A percentile compares a stretch with the other conserved stretches of the same genome.
Conservation (phyloP, 2,888 invertebrate species). For the Pterostichus niger region DNA sequence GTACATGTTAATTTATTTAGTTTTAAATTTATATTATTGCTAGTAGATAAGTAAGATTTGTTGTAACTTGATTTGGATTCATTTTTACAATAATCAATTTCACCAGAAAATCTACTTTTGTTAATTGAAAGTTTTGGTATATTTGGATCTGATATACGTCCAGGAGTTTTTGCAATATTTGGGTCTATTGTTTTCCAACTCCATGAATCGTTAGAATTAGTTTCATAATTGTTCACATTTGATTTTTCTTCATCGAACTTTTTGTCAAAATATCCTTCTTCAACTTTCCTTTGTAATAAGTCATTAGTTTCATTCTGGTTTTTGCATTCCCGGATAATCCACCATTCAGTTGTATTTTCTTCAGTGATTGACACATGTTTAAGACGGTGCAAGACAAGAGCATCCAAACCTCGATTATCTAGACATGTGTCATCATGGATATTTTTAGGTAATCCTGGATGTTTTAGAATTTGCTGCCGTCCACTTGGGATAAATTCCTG, state of each 20-base stretch:
- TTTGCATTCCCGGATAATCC: slow-evolving; percentile 79
- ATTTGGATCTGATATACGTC: slow-evolving; percentile 72
- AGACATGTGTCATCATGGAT: slow-evolving; percentile 63
- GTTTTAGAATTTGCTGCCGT: slow-evolving; percentile 87
- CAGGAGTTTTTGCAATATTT: slow-evolving; percentile 71
- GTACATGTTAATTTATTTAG: slow-evolving; percentile 62
- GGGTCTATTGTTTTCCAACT: slow-evolving; percentile 72
- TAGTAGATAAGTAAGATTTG: slow-evolving; percentile 68
- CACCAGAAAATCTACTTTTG: slow-evolving; percentile 62
- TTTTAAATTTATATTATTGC: slow-evolving; percentile 70
- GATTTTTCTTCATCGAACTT: slow-evolving; percentile 70
- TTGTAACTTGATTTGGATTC: slow-evolving; percentile 59
- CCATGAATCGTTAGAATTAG: slow-evolving; percentile 71
- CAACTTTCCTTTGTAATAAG: slow-evolving; percentile 28
- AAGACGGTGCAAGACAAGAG: slow-evolving; percentile 85
- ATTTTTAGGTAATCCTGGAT: slow-evolving; percentile 85
- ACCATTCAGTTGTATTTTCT: slow-evolving; percentile 78
- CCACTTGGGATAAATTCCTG: slow-evolving; percentile 94
- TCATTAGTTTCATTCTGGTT: slow-evolving; percentile 8
- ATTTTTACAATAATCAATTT: slow-evolving; percentile 61
- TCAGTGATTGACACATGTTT: slow-evolving; percentile 88
- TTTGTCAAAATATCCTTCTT: slow-evolving; percentile 60
- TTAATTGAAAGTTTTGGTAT: slow-evolving; percentile 69
- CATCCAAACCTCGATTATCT: slow-evolving; percentile 76
- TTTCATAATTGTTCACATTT: slow-evolving; percentile 42